Evolutionary conservation across 2,113 vertebrate genomes (phyloP), one percentile per base, ranked within the genome.

Genomic region (Suricata suricatta): DNA sequence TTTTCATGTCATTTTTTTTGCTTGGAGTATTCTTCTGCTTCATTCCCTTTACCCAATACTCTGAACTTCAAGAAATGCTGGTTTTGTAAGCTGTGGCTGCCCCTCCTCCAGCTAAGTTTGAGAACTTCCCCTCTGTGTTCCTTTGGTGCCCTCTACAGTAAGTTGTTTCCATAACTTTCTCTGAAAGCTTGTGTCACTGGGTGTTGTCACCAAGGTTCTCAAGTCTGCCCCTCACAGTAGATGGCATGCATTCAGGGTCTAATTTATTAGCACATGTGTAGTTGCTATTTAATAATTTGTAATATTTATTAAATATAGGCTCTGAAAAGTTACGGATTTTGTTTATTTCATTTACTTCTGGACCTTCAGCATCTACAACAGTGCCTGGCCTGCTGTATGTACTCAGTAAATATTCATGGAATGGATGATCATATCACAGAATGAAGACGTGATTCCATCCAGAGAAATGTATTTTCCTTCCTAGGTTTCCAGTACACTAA

Each of bases 401-500:
- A 13, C 2, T 83, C 31, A 71, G 3, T 54, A 69, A 79, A 25
- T 94, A 41, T 90, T 71, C 87, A 12, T 38, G 76, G 54, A 86
- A 41, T 74, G 52, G 44, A 15, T 77, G 50, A 71, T n/a, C 64
- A 31, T 13, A 4, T 85, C 35, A 41, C 27, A 41, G 33, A 25
- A 52, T 82, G 14, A 84, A 33, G 60, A 92, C 77, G 25, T 63
- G 44, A 72, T 69, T 95, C 71, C 85, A 57, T 77, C 31, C 44
- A 81, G 64, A 92, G 23, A 76, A 76, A 50, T 25, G 0, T 83
- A 64, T 95, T 92, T 94, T 29, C 23, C 60, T 85, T 68, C 71
- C 19, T 93, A 99, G 99, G 99, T 84, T 99, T 99, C 93, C 99
- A 99, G 94, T 99, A 99, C 97, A 99, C 99, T 82, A 99, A 99